Conservation (phyloP, 1,140 invertebrate species). For the Ostrea denselamellosa region DNA sequence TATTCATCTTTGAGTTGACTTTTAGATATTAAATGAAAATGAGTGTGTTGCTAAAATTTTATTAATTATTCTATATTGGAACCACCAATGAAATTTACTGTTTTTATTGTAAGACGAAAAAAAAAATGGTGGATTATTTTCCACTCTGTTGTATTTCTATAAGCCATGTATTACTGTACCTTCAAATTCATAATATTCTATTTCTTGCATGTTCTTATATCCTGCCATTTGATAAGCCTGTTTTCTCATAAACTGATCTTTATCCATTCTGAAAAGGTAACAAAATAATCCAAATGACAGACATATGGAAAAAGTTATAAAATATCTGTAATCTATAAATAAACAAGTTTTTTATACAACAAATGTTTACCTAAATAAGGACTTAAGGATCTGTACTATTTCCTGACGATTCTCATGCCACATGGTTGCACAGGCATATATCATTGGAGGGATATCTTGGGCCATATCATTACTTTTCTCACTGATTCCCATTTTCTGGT, state of each 20-base stretch:
- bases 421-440: conserved; percentile 71
- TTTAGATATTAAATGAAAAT: too few species aligned
- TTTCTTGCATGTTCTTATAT: conserved; percentile 87
- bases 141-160: too few species aligned
- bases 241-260: conserved; percentile 93
- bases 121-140: too few species aligned
- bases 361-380: conserved; percentile 75
- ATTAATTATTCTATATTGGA: too few species aligned
- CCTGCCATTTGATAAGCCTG: conserved; percentile 94
- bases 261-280: conserved; percentile 84
- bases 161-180: conserved; percentile 77
- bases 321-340: too few species aligned
- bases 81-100: too few species aligned
- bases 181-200: conserved; percentile 98
- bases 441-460: conserved; percentile 61
- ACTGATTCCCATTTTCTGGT: conserved; percentile 6
- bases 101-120: too few species aligned
- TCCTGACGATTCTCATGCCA: conserved; percentile 71
- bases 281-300: not conserved
- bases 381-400: conserved; percentile 81
- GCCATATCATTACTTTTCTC: conserved; percentile 21
- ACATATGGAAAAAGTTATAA: too few species aligned
- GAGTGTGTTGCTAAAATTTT: too few species aligned
- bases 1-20: too few species aligned
- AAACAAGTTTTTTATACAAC: too few species aligned